Percentiles rank a stretch among this genome's conserved stretches.
Conservation (phyloP, 2,888 invertebrate species). For the Tetranychus truncatus region DNA sequence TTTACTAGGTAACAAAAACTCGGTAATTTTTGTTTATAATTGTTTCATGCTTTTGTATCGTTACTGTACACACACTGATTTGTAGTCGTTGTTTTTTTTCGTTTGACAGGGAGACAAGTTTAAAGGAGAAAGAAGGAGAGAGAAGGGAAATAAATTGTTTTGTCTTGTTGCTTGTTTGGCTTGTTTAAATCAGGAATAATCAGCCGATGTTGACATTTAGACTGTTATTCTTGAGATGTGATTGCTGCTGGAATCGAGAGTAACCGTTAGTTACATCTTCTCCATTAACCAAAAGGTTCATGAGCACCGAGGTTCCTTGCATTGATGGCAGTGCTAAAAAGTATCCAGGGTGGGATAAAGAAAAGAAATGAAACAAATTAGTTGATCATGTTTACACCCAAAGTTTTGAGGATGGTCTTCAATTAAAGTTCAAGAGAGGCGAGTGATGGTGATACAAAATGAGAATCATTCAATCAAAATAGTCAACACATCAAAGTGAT, state of each 20-base stretch:
- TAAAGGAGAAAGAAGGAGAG: too few relatives aligned
- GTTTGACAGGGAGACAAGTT: too few relatives aligned
- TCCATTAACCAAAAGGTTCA: slow-evolving; percentile 85
- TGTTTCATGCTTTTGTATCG: too few relatives aligned
- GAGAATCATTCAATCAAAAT: neutral
- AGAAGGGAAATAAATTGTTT: too few relatives aligned
- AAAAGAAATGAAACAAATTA: slow-evolving; percentile 3
- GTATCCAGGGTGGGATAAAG: neutral
- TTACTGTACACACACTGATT: too few relatives aligned
- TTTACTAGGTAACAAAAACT: too few relatives aligned
- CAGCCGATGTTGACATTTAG: neutral
- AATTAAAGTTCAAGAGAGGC: neutral
- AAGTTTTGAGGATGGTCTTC: neutral
- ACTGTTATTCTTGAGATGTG: neutral
- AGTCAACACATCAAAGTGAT: too few relatives aligned
- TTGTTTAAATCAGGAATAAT: neutral
- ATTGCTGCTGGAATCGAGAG: slow-evolving; percentile 8
- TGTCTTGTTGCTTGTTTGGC: too few relatives aligned
- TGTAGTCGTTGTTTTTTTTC: too few relatives aligned
- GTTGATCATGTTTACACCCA: neutral
- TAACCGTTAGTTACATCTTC: slow-evolving; percentile 73
- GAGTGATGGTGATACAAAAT: neutral
- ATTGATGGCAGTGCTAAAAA: slow-evolving; percentile 8
- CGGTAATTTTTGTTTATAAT: too few relatives aligned
- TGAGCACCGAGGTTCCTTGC: slow-evolving; percentile 48